Conservation (phyloP, 2,797 vertebrate genomes). For the Periophthalmus magnuspinnatus region DNA sequence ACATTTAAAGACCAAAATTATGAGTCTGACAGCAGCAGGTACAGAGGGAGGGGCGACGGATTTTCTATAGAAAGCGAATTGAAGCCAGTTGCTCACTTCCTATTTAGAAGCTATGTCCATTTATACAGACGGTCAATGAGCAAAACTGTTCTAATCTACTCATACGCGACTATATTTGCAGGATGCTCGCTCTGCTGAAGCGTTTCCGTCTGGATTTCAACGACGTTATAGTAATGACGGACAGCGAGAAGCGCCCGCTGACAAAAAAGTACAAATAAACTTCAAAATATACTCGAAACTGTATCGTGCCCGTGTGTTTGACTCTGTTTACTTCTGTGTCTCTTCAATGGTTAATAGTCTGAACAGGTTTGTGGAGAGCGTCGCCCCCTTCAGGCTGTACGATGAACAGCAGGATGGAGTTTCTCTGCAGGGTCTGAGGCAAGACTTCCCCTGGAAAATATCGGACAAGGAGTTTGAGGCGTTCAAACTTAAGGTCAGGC, state of each 20-base stretch:
- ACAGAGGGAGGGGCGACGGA: no score
- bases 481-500: constrained; percentile 70
- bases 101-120: no score
- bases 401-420: constrained; percentile 58
- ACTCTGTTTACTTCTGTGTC: neutral
- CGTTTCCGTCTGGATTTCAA: constrained; percentile 76
- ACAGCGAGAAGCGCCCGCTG: constrained; percentile 69
- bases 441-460: constrained; percentile 63
- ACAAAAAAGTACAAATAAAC: constrained; percentile 66
- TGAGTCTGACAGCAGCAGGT: no score
- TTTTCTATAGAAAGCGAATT: no score
- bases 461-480: constrained; percentile 73
- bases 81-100: no score
- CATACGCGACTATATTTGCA: constrained; percentile 29
- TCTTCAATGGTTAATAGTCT: constrained; percentile 41
- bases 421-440: constrained; percentile 39
- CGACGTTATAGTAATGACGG: constrained; percentile 77
- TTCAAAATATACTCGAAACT: neutral
- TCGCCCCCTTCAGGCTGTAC: constrained; percentile 68
- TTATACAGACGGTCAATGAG: no score
- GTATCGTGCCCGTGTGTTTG: neutral
- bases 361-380: constrained; percentile 70
- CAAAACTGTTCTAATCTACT: neutral
- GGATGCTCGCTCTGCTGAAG: constrained; percentile 73
- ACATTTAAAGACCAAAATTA: no score